Evolutionary conservation across 2,888 invertebrate species (phyloP), one percentile per base, ranked within the genome.

Genomic region (Spialia ferax): DNA sequence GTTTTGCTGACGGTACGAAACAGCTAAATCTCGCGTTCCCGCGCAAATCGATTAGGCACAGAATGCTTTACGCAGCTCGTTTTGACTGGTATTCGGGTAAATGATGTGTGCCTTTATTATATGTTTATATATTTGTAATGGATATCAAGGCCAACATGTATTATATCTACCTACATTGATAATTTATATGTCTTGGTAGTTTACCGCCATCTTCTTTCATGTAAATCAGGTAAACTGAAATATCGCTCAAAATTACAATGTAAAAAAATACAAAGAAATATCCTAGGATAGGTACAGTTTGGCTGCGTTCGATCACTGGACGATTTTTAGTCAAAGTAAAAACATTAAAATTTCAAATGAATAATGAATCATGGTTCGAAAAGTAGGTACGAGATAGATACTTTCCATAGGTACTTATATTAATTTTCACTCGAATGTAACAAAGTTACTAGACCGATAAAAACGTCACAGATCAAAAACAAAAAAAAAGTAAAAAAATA

Each of bases 11-110:
- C 54, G 35, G 54, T 63, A 54, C 54, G 26, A 38, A 63, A 15
- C 54, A 38, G 38, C 23, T 13, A 52, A 52, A 23, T n/a, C 61
- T 32, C 10, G 35, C 48, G 61, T 50, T 62, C 32, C 32, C 50
- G 32, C 35, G 8, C 22, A 7, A 63, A 63, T 63, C 62, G 62
- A 63, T 63, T 63, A 63, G 50, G 23, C 54, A 63, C 54, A 63
- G 38, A 63, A 54, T 1, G 38, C 18, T 22, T 15, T 52, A 52
- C 23, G 52, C 23, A 18, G 18, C 48, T 48, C 8, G 1, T 15
- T 15, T 48, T 13, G n/a, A 48, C 8, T 20, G 48, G 18, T 48
- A 10, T 15, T 18, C 2, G 8, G 15, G 48, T 2, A 48, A 20
- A 5, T 42, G n/a, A n/a, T 42, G 42, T 42, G 42, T 42, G n/a